A percentile compares a stretch with the other conserved stretches of the same genome.
These are phyloP conservation scores for Lepidurus packardi DNA, from an alignment of 1,140 invertebrate species.

Conservation along the genomic window DNA sequence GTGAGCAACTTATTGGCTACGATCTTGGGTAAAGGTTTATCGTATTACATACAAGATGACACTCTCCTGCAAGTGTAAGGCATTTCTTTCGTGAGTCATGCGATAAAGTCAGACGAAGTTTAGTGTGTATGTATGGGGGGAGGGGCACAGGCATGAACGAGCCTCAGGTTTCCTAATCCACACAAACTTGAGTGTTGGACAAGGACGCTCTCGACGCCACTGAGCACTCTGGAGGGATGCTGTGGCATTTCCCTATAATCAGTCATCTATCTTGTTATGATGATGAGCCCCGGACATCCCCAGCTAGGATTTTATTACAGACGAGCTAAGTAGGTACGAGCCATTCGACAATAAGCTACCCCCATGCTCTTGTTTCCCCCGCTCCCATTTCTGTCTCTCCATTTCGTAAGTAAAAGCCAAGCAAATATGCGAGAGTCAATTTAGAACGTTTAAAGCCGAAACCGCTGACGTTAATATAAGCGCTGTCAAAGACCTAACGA, in stretches of 20 bases:
- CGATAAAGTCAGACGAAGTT: conserved; percentile 1
- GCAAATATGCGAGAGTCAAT: not conserved
- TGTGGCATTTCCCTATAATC: conserved; percentile 7
- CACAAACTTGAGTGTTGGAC: conserved; percentile 6
- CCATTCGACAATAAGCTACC: not conserved
- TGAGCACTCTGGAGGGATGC: conserved; percentile 4
- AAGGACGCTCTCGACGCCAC: conserved; percentile 20
- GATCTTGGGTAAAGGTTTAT: not conserved
- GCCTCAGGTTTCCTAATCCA: conserved; percentile 8
- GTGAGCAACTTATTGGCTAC: not conserved
- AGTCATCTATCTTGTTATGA: conserved; percentile 8
- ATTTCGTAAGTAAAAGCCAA: not conserved
- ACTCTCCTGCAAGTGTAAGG: not conserved
- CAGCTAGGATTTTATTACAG: not conserved
- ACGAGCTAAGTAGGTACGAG: not conserved
- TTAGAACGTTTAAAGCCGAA: not conserved
- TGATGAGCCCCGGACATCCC: not conserved
- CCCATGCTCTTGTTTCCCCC: not conserved
- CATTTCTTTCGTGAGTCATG: not conserved
- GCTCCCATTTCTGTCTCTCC: too few species aligned
- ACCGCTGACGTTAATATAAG: not conserved
- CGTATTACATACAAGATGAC: not conserved
- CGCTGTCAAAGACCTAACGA: not conserved
- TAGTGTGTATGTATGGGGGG: not conserved
- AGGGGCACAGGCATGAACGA: not conserved